Evolutionary conservation across 2,888 invertebrate species (phyloP).

Genomic region (Leistus spinibarbis): DNA sequence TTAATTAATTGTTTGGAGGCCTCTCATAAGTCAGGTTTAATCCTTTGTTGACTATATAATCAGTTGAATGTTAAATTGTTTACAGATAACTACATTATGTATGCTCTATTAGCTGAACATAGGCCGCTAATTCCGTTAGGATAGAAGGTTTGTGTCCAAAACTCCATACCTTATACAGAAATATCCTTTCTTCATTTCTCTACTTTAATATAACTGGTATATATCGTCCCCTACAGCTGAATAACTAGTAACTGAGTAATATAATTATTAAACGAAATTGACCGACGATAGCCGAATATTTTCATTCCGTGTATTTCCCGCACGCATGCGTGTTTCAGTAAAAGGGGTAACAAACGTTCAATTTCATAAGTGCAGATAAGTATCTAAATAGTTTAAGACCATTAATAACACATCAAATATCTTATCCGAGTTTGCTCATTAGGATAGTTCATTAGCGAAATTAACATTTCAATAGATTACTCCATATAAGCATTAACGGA

Average conservation of each 20-base stretch:
- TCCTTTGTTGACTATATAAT: too few relatives aligned
- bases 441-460: not conserved
- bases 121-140: too few relatives aligned
- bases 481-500: not conserved
- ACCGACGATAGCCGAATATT: too few relatives aligned
- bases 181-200: not conserved
- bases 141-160: not conserved
- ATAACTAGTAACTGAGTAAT: too few relatives aligned
- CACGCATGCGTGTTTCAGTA: not conserved
- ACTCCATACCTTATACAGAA: not conserved
- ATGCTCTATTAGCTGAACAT: too few relatives aligned
- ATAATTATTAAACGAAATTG: too few relatives aligned
- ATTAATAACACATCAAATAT: not conserved
- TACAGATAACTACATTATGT: too few relatives aligned
- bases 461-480: conserved; percentile 4
- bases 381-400: not conserved
- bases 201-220: not conserved
- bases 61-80: too few relatives aligned
- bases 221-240: too few relatives aligned
- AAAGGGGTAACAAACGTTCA: not conserved
- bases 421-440: not conserved
- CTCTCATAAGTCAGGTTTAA: too few relatives aligned
- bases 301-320: too few relatives aligned
- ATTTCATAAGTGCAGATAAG: not conserved
- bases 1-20: too few relatives aligned